Evolutionary conservation across 2,888 invertebrate species (phyloP).

Genomic region (Dermolepida albohirtum): DNA sequence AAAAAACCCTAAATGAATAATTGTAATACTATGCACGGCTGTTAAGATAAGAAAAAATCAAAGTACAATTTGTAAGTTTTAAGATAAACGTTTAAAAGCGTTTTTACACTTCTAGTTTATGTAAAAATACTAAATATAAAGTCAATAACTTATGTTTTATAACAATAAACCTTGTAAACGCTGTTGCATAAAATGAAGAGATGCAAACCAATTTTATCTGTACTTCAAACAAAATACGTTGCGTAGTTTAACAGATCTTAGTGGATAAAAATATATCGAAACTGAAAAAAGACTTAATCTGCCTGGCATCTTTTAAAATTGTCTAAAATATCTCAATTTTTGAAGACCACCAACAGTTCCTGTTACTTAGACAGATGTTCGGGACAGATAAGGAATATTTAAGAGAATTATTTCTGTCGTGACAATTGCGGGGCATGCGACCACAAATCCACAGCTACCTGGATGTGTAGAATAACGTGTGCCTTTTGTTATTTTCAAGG

Average conservation of each 20-base stretch:
- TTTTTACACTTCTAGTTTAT: no score
- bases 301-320: conserved; percentile 32
- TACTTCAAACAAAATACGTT: background rate
- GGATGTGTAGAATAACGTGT: conserved; percentile 32
- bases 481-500: conserved; percentile 36
- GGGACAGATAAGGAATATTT: conserved; percentile 43
- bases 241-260: conserved; percentile 14
- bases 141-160: no score
- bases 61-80: no score
- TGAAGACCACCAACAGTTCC: conserved; percentile 36
- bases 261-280: conserved; percentile 5
- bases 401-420: conserved; percentile 42
- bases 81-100: no score
- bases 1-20: no score
- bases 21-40: no score
- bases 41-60: no score
- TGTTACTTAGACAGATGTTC: conserved; percentile 42
- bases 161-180: no score
- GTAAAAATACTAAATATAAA: no score
- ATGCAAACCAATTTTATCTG: background rate
- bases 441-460: conserved; percentile 41
- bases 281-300: conserved; percentile 6
- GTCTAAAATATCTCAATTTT: conserved; percentile 38
- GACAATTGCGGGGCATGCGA: conserved; percentile 41
- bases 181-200: no score